Percentiles rank a stretch among this genome's conserved stretches.
Conservation (phyloP, 2,113 vertebrate genomes). For the Hippopotamus amphibius region DNA sequence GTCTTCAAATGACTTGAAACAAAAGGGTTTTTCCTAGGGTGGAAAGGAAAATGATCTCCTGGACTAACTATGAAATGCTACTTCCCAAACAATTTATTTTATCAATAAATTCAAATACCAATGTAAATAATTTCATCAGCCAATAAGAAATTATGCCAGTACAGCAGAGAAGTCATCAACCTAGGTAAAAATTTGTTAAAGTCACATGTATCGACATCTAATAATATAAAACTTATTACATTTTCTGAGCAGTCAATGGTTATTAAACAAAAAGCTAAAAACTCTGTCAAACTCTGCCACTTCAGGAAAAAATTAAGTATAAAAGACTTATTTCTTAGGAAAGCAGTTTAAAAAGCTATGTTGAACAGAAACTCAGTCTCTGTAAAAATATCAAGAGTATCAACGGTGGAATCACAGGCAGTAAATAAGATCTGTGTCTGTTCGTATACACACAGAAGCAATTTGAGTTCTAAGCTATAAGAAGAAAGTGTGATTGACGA, state of each 20-base stretch:
- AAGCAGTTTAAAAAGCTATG: slow-evolving; percentile 23
- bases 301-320: neutral
- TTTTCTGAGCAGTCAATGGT: neutral
- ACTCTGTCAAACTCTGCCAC: neutral
- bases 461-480: neutral
- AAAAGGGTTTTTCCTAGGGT: neutral
- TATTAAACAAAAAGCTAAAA: slow-evolving; percentile 41
- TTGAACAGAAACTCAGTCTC: neutral
- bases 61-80: neutral
- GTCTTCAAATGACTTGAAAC: slow-evolving; percentile 7
- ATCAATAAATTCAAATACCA: slow-evolving; percentile 45
- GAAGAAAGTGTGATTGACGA: neutral
- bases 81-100: slow-evolving; percentile 35
- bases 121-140: slow-evolving; percentile 5
- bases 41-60: neutral
- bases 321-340: neutral
- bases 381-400: slow-evolving; percentile 22
- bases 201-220: neutral
- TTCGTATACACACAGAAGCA: neutral
- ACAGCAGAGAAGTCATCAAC: neutral
- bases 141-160: neutral
- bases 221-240: neutral
- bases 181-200: neutral
- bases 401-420: neutral
- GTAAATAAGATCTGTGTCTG: neutral